Conservation (phyloP, 2,797 vertebrate species). For the Sebastes taczanowskii region DNA sequence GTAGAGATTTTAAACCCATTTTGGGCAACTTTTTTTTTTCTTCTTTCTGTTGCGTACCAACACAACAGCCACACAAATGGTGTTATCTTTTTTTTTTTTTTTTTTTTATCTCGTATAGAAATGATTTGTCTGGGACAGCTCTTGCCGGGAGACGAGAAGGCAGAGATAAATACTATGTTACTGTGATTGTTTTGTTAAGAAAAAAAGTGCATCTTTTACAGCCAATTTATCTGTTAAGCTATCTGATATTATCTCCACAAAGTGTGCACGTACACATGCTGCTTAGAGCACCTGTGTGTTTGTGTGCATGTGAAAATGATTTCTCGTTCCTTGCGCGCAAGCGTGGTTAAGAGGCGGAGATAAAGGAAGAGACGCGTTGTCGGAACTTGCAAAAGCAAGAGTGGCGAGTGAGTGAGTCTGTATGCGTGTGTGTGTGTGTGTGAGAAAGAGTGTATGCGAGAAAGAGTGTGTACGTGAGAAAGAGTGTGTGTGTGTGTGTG, state of each 20-base stretch:
- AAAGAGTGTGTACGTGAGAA: too few relatives aligned
- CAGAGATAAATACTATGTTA: constrained; percentile 82
- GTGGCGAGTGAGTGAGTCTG: background rate
- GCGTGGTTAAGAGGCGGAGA: constrained; percentile 39
- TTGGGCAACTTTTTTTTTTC: constrained; percentile 59
- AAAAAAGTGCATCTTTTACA: constrained; percentile 85
- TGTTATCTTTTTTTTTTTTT: constrained; percentile 34
- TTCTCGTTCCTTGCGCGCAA: constrained; percentile 46
- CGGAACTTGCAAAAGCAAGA: constrained; percentile 54
- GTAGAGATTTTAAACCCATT: constrained; percentile 71
- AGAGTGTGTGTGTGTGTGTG: constrained; percentile 1
- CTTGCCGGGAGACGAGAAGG: constrained; percentile 70
- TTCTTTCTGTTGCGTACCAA: constrained; percentile 72
- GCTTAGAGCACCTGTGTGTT: constrained; percentile 75
- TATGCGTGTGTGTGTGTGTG: background rate
- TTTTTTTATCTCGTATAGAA: constrained; percentile 67
- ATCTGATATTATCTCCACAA: constrained; percentile 80
- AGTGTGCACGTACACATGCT: constrained; percentile 78
- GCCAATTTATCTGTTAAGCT: constrained; percentile 83
- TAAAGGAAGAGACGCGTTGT: constrained; percentile 53
- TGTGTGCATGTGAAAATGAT: constrained; percentile 70
- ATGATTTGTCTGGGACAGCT: constrained; percentile 79
- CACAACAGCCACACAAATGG: constrained; percentile 68
- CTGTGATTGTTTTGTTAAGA: constrained; percentile 87
- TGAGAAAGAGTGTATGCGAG: background rate